Evolutionary conservation across 2,113 vertebrate species (phyloP).

Genomic region (Phalacrocorax carbo): DNA sequence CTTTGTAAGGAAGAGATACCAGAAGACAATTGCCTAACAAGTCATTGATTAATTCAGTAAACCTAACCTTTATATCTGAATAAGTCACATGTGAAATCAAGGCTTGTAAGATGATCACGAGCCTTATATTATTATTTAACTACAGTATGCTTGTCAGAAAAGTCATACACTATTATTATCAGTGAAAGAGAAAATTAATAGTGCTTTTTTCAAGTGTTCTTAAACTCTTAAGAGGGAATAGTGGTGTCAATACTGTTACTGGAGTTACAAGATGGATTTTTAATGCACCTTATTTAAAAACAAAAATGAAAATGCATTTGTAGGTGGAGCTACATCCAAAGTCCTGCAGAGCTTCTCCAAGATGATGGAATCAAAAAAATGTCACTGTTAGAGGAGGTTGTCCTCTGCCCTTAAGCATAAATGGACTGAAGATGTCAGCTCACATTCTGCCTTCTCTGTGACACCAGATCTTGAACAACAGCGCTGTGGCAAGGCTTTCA

Average conservation of each 20-base stretch:
- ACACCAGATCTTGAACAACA: background rate
- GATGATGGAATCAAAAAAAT: background rate
- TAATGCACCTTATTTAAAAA: background rate
- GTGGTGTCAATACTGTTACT: background rate
- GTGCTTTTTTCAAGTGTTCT: background rate
- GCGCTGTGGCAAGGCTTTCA: conserved; percentile 5
- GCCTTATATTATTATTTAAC: background rate
- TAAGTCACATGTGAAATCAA: background rate
- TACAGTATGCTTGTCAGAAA: background rate
- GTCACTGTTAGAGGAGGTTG: background rate
- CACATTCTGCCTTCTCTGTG: background rate
- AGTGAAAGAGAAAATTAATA: background rate
- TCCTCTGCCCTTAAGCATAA: background rate
- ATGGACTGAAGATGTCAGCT: conserved; percentile 14
- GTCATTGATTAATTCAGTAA: background rate
- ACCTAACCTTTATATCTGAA: background rate
- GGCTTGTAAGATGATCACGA: background rate
- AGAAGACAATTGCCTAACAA: background rate
- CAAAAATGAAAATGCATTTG: background rate
- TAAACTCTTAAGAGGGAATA: background rate
- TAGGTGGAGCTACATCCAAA: background rate
- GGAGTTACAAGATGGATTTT: background rate
- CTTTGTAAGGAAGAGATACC: background rate
- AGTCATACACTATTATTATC: background rate
- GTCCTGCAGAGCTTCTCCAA: background rate